These are phyloP conservation scores for Cheilosia impressa DNA, from an alignment of 2,888 invertebrate species.

Conservation along the genomic window DNA sequence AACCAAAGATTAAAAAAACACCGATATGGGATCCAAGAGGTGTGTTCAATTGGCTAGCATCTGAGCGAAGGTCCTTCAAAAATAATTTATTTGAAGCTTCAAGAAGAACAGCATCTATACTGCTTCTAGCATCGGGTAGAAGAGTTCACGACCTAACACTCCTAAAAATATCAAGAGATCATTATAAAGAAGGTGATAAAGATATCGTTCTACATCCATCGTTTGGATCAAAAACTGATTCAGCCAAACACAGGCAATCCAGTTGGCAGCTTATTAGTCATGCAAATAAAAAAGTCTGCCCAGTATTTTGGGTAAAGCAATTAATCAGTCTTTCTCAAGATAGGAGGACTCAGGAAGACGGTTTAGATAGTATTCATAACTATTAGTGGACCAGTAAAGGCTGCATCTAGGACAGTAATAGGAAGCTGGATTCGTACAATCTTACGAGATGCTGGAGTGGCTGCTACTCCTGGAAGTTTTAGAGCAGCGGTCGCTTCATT, in stretches of 20 bases:
- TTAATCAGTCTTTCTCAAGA: constrained; percentile 5
- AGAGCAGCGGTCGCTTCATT: no score
- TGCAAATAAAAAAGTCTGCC: constrained; percentile 8
- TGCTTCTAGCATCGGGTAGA: constrained; percentile 2
- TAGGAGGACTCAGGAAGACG: background rate
- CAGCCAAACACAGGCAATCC: constrained; percentile 18
- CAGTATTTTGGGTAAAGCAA: constrained; percentile 4
- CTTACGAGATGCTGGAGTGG: constrained; percentile 7
- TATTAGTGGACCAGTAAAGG: background rate
- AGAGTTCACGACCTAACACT: constrained; percentile 37
- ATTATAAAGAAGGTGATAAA: background rate
- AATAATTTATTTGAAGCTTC: constrained; percentile 46
- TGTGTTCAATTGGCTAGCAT: constrained; percentile 38
- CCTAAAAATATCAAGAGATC: constrained; percentile 4
- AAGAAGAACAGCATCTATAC: constrained; percentile 28
- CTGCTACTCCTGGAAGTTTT: no score
- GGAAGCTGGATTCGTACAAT: constrained; percentile 6
- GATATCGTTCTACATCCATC: constrained; percentile 33
- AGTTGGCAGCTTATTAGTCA: constrained; percentile 16
- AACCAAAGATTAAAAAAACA: constrained; percentile 1
- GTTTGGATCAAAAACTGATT: constrained; percentile 34
- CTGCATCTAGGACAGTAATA: constrained; percentile 19
- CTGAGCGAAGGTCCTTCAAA: no score
- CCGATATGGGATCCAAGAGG: constrained; percentile 34
- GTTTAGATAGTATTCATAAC: constrained; percentile 17